A percentile compares a stretch with the other conserved stretches of the same genome.
Evolutionary conservation across 2,797 vertebrate species (phyloP).

Genomic region (Amniataba percoides): DNA sequence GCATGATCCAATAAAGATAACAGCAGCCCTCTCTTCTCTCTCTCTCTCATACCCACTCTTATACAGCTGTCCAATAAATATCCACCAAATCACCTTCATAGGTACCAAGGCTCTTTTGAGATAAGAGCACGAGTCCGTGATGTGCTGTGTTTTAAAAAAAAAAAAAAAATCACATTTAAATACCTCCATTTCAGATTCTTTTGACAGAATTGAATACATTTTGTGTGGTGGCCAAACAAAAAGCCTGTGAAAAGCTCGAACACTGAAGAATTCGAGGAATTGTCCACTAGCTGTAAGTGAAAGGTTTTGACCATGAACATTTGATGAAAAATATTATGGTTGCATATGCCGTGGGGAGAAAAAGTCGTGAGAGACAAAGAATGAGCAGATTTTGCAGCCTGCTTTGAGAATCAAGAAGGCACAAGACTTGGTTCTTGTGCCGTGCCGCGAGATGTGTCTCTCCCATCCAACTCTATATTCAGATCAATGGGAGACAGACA

Average conservation of each 20-base stretch:
- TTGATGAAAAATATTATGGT: conserved; percentile 1
- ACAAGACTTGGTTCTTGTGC: not conserved
- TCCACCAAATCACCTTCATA: conserved; percentile 59
- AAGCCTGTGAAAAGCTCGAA: not conserved
- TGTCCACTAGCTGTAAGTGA: not conserved
- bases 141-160: conserved; percentile 3
- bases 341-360: not conserved
- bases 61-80: conserved; percentile 71
- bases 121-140: conserved; percentile 37
- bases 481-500: conserved; percentile 66
- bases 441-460: conserved; percentile 42
- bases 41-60: conserved; percentile 21
- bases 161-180: conserved; percentile 9
- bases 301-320: not conserved
- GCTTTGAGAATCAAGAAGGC: not conserved
- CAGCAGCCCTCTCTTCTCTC: conserved; percentile 33
- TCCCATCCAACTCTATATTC: conserved; percentile 51
- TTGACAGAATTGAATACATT: conserved; percentile 16
- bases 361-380: not conserved
- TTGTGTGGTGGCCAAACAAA: not conserved
- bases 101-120: conserved; percentile 39
- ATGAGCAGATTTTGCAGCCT: not conserved
- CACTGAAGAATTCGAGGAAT: not conserved
- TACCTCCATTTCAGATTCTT: conserved; percentile 8
- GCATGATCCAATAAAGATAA: conserved; percentile 79